Evolutionary conservation across 2,888 invertebrate genomes (phyloP), one percentile per base, ranked within the genome.

Genomic region (Melieria picta): DNA sequence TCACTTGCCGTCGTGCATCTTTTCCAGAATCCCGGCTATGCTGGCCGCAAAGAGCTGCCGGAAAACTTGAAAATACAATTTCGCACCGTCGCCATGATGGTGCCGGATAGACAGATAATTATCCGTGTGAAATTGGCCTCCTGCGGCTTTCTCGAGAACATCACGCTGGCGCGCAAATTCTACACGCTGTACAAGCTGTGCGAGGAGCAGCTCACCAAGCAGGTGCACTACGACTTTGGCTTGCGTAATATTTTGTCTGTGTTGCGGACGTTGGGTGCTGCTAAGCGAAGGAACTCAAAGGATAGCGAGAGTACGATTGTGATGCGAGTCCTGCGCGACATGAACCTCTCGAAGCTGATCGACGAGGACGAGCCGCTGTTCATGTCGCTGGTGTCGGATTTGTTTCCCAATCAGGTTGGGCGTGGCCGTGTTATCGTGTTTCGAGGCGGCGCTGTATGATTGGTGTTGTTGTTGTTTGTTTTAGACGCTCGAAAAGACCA

Each of bases 311-410:
- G 96, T 81, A 97, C 96, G 11, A 98, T 97, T 77, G 98, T 98
- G 11, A 98, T 98, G 98, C 89, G 97, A 80, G 97, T 98, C 10
- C 88, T 98, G n/a, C 89, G 98, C 77, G 98, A 98, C 84, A 98
- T 98, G 98, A 98, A 98, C 89, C 89, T 98, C 16, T 98, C 98
- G 4, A 98, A 98, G 87, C 88, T 98, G 65, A 98, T 97, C 78
- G 98, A 98, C 83, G 98, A 98, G 86, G 98, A 98, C 84, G 98
- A 98, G 83, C 98, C 98, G 0, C 89, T 98, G n/a, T 98, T 98
- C 84, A 95, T 97, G 87, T 98, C 98, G 0, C 88, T 98, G 57
- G 97, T 98, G 43, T 94, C 97, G 48, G 98, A 98, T 88, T 88
- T 98, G 79, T 98, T 98, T 87, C 98, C 98, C 0, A 98, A 97